Conservation (phyloP, 2,113 vertebrate genomes). For the Calonectris borealis region DNA sequence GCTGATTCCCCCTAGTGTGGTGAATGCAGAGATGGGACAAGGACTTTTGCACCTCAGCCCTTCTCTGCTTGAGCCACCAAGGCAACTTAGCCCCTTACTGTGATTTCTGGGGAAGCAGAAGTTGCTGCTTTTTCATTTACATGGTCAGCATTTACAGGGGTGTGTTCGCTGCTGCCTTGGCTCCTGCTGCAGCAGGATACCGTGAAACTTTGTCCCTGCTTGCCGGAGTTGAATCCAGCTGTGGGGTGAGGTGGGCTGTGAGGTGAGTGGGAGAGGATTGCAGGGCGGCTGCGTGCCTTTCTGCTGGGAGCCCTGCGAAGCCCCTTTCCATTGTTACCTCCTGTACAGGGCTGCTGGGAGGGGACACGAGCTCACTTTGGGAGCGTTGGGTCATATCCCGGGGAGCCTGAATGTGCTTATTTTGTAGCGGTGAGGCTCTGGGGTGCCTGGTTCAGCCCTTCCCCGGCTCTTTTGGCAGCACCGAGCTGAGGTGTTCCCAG, state of each 20-base stretch:
- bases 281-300: fast-evolving
- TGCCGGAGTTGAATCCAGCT: not conserved
- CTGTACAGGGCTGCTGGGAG: fast-evolving
- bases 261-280: fast-evolving
- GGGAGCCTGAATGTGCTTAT: fast-evolving
- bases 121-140: fast-evolving
- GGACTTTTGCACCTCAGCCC: fast-evolving
- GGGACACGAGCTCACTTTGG: fast-evolving
- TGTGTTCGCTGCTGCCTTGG: fast-evolving
- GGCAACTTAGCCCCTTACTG: fast-evolving
- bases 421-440: fast-evolving
- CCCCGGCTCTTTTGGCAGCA: too few species aligned
- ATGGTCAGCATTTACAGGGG: fast-evolving
- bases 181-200: not conserved
- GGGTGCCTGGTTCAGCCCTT: not conserved
- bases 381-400: fast-evolving
- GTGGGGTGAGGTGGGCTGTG: not conserved
- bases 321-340: fast-evolving
- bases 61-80: fast-evolving
- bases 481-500: not conserved
- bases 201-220: fast-evolving
- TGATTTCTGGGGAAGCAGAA: not conserved
- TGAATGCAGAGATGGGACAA: not conserved
- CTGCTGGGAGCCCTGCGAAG: not conserved
- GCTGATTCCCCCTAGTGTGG: constrained; percentile 68